These are phyloP conservation scores for Vanessa tameamea DNA, from an alignment of 1,140 invertebrate genomes.

Conservation along the genomic window DNA sequence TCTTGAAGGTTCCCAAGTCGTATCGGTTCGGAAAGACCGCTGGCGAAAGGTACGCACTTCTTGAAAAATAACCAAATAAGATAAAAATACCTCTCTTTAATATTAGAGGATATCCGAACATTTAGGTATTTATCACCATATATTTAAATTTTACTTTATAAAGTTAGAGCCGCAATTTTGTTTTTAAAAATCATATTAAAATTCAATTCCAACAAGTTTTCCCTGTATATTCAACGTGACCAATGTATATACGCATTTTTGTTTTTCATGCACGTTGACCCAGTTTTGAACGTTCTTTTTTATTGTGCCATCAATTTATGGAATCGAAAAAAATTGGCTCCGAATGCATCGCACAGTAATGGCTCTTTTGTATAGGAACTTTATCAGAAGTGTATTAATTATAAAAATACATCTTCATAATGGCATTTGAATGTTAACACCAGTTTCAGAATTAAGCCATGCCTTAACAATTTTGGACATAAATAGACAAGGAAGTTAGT, in stretches of 20 bases:
- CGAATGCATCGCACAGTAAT: not conserved
- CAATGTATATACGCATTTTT: slow-evolving; percentile 7
- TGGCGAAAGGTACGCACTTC: too few relatives aligned
- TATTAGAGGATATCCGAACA: too few relatives aligned
- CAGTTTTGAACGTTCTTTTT: slow-evolving; percentile 9
- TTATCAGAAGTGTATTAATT: not conserved
- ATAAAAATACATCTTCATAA: not conserved
- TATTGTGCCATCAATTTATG: slow-evolving; percentile 10
- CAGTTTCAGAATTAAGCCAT: too few relatives aligned
- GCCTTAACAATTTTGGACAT: too few relatives aligned
- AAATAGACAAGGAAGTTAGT: too few relatives aligned
- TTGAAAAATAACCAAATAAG: too few relatives aligned
- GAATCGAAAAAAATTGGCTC: slow-evolving; percentile 12
- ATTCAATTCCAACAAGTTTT: slow-evolving; percentile 7
- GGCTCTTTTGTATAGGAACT: not conserved
- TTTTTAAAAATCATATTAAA: not conserved
- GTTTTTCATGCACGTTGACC: slow-evolving; percentile 11
- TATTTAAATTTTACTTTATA: not conserved
- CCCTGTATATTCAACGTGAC: slow-evolving; percentile 1
- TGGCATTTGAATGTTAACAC: not conserved
- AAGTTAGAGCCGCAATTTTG: not conserved
- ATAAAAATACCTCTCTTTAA: too few relatives aligned
- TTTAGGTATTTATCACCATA: too few relatives aligned
- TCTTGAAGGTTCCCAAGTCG: too few relatives aligned
- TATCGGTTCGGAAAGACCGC: too few relatives aligned